Percentiles rank a stretch among this genome's conserved stretches.
Evolutionary conservation across 2,113 vertebrate genomes (phyloP).

Genomic region (Felis catus): DNA sequence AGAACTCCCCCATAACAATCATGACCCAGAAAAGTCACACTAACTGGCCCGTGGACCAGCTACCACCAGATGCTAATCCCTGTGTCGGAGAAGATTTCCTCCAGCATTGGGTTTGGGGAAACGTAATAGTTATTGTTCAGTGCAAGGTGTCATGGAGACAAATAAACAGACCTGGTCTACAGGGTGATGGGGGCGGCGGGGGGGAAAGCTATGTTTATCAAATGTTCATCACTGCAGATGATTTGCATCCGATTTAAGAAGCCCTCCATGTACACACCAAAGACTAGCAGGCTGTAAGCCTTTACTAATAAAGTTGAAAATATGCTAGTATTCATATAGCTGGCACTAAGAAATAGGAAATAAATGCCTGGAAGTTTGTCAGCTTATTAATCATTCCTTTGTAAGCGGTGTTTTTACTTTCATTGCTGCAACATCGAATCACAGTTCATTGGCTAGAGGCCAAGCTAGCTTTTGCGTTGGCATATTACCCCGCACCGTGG

Average conservation of each 20-base stretch:
- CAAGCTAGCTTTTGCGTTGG: constrained; percentile 83
- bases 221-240: background rate
- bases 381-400: constrained; percentile 84
- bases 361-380: constrained; percentile 80
- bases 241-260: constrained; percentile 51
- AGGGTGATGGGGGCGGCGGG: background rate
- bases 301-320: constrained; percentile 78
- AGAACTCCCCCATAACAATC: background rate
- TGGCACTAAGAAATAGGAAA: constrained; percentile 72
- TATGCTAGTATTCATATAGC: constrained; percentile 71
- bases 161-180: background rate
- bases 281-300: constrained; percentile 43
- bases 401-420: constrained; percentile 80
- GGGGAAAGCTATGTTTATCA: background rate
- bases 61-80: background rate
- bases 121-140: accelerated
- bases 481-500: constrained; percentile 82
- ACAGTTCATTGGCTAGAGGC: constrained; percentile 88
- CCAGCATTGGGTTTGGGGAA: background rate
- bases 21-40: background rate
- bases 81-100: background rate
- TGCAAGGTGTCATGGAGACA: background rate
- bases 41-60: too few relatives aligned
- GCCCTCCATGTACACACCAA: background rate
- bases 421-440: constrained; percentile 83